phyloP scores from a whole-genome alignment of 2,113 vertebrate genomes.

The Festucalex cinctus region DNA sequence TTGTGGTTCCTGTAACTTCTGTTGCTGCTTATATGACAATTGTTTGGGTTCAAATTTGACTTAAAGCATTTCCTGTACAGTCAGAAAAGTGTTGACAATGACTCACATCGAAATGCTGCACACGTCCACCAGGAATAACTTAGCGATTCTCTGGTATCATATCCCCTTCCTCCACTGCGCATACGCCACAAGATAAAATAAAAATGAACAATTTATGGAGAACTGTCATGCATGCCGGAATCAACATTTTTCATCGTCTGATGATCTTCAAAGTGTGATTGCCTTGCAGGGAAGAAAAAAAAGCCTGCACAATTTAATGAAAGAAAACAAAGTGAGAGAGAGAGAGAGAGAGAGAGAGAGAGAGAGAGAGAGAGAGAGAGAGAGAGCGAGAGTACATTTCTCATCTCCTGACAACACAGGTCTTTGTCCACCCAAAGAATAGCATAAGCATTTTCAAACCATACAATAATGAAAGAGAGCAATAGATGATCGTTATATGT shows the following conservation, averaged over 20 bases:
- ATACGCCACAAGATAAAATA: conserved; percentile 6
- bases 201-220: conserved; percentile 45
- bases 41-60: neutral
- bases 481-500: too few relatives aligned
- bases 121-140: neutral
- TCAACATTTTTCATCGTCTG: conserved; percentile 37
- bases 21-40: neutral
- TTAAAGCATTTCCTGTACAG: neutral
- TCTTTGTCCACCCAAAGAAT: neutral
- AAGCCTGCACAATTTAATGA: conserved; percentile 55
- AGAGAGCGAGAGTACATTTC: too few relatives aligned
- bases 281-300: conserved; percentile 5
- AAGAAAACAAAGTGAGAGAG: conserved; percentile 49
- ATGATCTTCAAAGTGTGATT: conserved; percentile 38
- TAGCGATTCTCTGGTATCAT: conserved; percentile 23
- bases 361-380: neutral
- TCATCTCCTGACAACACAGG: too few relatives aligned
- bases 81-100: neutral
- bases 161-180: neutral
- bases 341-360: neutral
- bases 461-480: neutral
- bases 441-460: neutral
- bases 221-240: conserved; percentile 43
- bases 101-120: conserved; percentile 18
- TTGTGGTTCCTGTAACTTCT: neutral